These are phyloP conservation scores for Tipula unca DNA, from an alignment of 2,888 invertebrate species.

Conservation along the genomic window DNA sequence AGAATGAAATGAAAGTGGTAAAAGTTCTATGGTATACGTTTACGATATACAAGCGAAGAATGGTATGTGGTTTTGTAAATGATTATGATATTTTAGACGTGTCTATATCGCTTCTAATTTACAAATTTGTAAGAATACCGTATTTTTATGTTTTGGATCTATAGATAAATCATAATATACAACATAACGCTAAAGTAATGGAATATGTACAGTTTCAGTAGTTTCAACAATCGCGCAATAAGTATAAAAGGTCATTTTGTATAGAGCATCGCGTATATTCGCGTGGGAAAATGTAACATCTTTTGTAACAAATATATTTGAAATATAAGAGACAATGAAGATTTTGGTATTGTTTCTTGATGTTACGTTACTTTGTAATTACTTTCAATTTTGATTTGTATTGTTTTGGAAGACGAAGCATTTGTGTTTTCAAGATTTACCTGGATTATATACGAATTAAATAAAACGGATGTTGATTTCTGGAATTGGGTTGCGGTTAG, in stretches of 20 bases:
- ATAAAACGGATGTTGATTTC: too few relatives aligned
- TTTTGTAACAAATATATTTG: background rate
- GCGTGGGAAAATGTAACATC: background rate
- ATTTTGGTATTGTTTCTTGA: background rate
- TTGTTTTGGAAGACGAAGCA: background rate
- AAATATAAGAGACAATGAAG: background rate
- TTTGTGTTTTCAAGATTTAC: background rate
- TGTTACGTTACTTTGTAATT: background rate
- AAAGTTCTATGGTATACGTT: background rate
- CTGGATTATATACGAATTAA: background rate
- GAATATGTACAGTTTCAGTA: background rate
- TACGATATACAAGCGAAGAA: background rate
- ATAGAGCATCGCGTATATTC: background rate
- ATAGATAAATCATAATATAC: too few relatives aligned
- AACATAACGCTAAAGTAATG: too few relatives aligned
- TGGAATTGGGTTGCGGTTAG: too few relatives aligned
- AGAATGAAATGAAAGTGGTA: background rate
- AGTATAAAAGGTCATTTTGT: background rate
- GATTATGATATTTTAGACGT: too few relatives aligned
- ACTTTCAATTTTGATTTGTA: background rate
- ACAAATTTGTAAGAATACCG: too few relatives aligned
- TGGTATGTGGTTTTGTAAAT: background rate
- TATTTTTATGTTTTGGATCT: too few relatives aligned
- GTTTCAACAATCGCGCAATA: background rate
- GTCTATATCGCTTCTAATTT: too few relatives aligned